Conservation (phyloP, 2,888 invertebrate species). For the Tanypteryx hageni region DNA sequence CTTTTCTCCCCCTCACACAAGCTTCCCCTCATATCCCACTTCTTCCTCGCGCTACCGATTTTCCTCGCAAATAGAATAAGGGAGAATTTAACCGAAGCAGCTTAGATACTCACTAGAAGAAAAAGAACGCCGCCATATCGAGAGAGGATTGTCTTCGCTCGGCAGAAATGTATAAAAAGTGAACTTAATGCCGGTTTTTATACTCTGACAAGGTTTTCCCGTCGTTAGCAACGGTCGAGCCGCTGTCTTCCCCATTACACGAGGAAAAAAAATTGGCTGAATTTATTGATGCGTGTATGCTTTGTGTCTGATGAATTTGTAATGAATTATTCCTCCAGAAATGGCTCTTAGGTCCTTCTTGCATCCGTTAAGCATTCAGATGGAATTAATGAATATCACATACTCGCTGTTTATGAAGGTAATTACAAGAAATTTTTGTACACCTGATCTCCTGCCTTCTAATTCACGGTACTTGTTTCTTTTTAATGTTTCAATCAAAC, state of each 20-base stretch:
- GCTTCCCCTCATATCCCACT: too few relatives aligned
- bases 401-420: not conserved
- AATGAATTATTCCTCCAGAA: not conserved
- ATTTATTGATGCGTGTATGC: not conserved
- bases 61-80: too few relatives aligned
- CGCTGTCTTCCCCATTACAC: not conserved
- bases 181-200: not conserved
- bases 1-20: too few relatives aligned
- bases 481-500: not conserved
- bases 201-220: not conserved
- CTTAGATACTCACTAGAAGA: not conserved
- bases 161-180: not conserved
- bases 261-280: not conserved
- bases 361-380: not conserved
- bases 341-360: not conserved
- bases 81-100: too few relatives aligned
- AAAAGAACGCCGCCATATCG: not conserved
- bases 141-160: not conserved
- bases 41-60: too few relatives aligned
- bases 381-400: not conserved
- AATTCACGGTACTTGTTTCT: not conserved
- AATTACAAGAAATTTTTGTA: not conserved
- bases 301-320: not conserved
- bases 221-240: not conserved
- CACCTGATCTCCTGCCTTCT: not conserved